Evolutionary conservation across 2,113 vertebrate species (phyloP).

Genomic region (Hiodon alosoides): DNA sequence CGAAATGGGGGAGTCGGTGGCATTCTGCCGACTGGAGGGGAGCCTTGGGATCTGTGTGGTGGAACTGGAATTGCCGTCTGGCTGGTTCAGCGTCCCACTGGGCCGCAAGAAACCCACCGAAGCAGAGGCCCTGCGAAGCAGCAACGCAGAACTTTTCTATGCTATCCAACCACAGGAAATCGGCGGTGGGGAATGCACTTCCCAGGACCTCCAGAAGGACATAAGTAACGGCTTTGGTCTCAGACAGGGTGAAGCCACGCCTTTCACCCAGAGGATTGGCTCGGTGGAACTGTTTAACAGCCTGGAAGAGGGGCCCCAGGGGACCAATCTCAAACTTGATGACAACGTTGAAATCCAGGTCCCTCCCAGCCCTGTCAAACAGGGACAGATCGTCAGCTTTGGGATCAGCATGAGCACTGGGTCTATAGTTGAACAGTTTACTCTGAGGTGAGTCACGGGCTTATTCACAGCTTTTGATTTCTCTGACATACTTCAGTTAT

Average conservation of each 20-base stretch:
- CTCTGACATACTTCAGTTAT: too few relatives aligned
- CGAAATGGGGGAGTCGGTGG: slow-evolving; percentile 70
- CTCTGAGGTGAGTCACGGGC: slow-evolving; percentile 66
- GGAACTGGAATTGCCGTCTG: slow-evolving; percentile 75
- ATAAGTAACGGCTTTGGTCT: slow-evolving; percentile 52
- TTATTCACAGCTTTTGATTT: neutral
- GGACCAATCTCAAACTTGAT: slow-evolving; percentile 71
- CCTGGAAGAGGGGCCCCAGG: slow-evolving; percentile 58
- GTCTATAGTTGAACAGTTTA: slow-evolving; percentile 74
- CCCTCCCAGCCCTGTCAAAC: slow-evolving; percentile 75
- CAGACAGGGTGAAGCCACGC: slow-evolving; percentile 59
- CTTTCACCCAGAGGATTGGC: slow-evolving; percentile 69
- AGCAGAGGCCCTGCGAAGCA: slow-evolving; percentile 27
- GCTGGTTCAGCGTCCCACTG: slow-evolving; percentile 77
- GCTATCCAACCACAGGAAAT: slow-evolving; percentile 65
- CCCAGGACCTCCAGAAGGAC: slow-evolving; percentile 65
- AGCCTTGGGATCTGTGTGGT: slow-evolving; percentile 84
- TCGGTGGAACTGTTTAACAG: slow-evolving; percentile 72
- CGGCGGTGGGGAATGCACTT: slow-evolving; percentile 64
- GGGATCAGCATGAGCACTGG: slow-evolving; percentile 70
- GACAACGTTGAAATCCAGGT: slow-evolving; percentile 73
- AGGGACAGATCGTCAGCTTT: slow-evolving; percentile 79
- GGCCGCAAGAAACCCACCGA: slow-evolving; percentile 62
- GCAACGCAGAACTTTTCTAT: slow-evolving; percentile 81
- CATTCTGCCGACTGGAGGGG: slow-evolving; percentile 78